phyloP scores from a whole-genome alignment of 1,140 invertebrate species.

The Pseudomyrmex gracilis region DNA sequence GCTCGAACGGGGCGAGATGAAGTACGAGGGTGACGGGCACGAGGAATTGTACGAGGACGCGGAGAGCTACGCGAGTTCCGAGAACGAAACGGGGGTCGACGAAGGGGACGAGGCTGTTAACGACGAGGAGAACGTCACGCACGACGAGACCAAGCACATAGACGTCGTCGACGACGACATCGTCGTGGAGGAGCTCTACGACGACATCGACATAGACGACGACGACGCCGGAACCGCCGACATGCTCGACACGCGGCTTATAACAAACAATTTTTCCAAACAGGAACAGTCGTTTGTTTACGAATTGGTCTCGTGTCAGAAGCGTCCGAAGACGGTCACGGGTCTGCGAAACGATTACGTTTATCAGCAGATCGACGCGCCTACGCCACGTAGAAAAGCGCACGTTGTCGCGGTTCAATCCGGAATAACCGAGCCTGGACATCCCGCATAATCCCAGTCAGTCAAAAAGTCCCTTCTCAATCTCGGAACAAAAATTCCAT shows the following conservation, averaged over 20 bases:
- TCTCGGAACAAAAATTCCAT: too few species aligned
- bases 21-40: conserved; percentile 86
- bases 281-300: conserved; percentile 77
- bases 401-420: conserved; percentile 74
- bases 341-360: conserved; percentile 83
- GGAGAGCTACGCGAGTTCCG: conserved; percentile 83
- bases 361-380: conserved; percentile 81
- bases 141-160: conserved; percentile 87
- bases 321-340: conserved; percentile 81
- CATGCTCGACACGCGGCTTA: conserved; percentile 82
- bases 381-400: conserved; percentile 81
- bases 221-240: conserved; percentile 79
- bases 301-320: conserved; percentile 77
- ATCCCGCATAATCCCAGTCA: not conserved
- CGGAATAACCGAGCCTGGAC: conserved; percentile 74
- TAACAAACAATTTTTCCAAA: conserved; percentile 72
- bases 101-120: conserved; percentile 18
- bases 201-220: conserved; percentile 86
- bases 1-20: conserved; percentile 94
- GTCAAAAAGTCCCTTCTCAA: too few species aligned
- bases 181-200: conserved; percentile 83
- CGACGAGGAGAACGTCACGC: conserved; percentile 60
- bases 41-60: conserved; percentile 85
- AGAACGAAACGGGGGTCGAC: conserved; percentile 77
- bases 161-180: conserved; percentile 70